Base-by-base conservation (phyloP, 2,888 invertebrate species). In the Chelonus formosanus region DNA sequence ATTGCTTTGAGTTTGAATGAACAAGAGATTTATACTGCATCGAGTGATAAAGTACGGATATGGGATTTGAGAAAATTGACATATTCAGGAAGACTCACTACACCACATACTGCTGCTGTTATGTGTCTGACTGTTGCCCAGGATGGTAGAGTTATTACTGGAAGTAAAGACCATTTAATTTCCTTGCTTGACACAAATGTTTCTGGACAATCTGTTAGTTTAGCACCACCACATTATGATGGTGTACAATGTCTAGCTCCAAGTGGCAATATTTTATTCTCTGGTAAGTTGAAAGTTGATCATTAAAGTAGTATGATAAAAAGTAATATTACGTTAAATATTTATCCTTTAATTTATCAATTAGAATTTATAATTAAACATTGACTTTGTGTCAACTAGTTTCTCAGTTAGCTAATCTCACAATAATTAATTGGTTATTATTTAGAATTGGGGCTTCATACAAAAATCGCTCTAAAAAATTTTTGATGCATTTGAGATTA, bases 161-260 rank as follows among this genome's bases (percentile, higher is more conserved):
- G 93, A 67, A 92, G 92, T 35, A 94, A 95, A 83, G 95, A 95
- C 87, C 95, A 95, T 84, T 84, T 81, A 78, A 86, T 83, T 83
- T 87, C 79, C 63, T 84, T 76, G 68, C 82, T 80, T 58, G 84
- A 78, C 72, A 80, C 86, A 79, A 75, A 81, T 80, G 65, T 85
- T 83, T 86, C 86, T 83, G 79, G 86, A 78, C 68, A 82, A 67
- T 79, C 84, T 2, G 85, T 87, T n/a, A 87, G 89, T 73, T 84
- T 88, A 58, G 84, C 92, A 74, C 95, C 95, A 8, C 95, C 95
- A 4, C 95, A 95, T 85, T 95, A 95, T 83, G 95, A 95, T 84
- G 95, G 95, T 35, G 93, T 96, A 62, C 93, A 95, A 81, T 91
- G 92, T 52, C 86, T 95, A 56, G 90, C 91, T 43, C 86, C 92